phyloP scores from a whole-genome alignment of 2,113 vertebrate genomes.

The Larimichthys crocea region DNA sequence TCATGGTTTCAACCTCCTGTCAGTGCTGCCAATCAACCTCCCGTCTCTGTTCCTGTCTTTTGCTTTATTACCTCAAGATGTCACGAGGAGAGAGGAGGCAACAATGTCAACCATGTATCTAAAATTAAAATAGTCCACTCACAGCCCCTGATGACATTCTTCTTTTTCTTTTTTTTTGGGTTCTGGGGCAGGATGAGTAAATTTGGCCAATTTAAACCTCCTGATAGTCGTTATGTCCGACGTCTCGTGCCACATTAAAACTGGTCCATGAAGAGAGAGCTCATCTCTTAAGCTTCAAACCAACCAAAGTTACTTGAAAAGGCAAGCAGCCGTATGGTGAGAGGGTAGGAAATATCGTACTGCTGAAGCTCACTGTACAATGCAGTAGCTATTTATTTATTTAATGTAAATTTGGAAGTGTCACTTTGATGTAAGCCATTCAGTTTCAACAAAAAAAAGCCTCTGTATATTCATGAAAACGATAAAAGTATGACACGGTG shows the following conservation, averaged over 20 bases:
- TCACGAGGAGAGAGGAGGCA: slow-evolving; percentile 19
- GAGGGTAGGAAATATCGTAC: neutral
- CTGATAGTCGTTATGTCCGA: slow-evolving; percentile 28
- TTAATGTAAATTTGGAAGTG: slow-evolving; percentile 56
- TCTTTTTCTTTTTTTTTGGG: neutral
- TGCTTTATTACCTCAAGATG: slow-evolving; percentile 36
- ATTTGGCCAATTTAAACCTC: slow-evolving; percentile 43
- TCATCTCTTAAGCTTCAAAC: slow-evolving; percentile 26
- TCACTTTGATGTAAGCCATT: slow-evolving; percentile 34
- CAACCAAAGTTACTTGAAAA: slow-evolving; percentile 69
- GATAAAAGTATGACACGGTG: neutral
- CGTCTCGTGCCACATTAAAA: slow-evolving; percentile 49
- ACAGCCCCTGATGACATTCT: neutral
- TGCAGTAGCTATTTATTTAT: slow-evolving; percentile 70
- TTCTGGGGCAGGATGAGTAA: slow-evolving; percentile 15
- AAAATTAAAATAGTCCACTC: slow-evolving; percentile 6
- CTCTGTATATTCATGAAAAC: slow-evolving; percentile 31
- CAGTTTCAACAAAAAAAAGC: neutral
- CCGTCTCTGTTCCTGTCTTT: slow-evolving; percentile 33
- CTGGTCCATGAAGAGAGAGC: slow-evolving; percentile 42
- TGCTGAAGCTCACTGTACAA: slow-evolving; percentile 39
- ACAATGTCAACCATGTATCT: neutral
- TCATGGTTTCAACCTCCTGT: slow-evolving; percentile 43
- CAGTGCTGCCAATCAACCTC: slow-evolving; percentile 47
- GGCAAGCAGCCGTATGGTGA: slow-evolving; percentile 44